Evolutionary conservation across 2,888 invertebrate species (phyloP), one percentile per base, ranked within the genome.

Genomic region (Boloria euphrosyne): DNA sequence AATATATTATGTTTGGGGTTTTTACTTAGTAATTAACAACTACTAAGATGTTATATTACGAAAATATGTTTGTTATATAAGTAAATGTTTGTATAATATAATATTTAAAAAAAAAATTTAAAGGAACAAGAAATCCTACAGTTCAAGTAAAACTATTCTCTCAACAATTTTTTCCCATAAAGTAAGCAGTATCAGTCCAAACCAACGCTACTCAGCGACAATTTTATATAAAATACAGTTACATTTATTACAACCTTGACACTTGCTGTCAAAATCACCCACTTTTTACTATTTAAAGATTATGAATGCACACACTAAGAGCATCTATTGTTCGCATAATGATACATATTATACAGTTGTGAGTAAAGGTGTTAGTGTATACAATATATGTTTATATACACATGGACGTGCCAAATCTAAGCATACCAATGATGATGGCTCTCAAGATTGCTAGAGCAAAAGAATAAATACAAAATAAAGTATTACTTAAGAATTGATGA

Each of bases 251-350:
- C 4, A 66, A 66, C 66, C 66, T 66, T 66, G 66, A 66, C 66
- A 62, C 27, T 57, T 57, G 46, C 46, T 22, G 31, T 46, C 49
- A 38, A 49, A 53, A 65, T 44, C 38, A 52, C 51, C 55, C 61
- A 50, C 22, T 65, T 67, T 61, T 66, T 53, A 61, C 63, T 64
- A 66, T 51, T 67, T 53, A 61, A 59, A 46, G 44, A 65, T 67
- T 65, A 62, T 60, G 57, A 53, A 63, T 57, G 65, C 66, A 58
- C 67, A 65, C 59, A 46, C 16, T 67, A 71, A 71, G 55, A 52
- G 62, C 38, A 16, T 14, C 59, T 49, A 65, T 69, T 67, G 71
- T 68, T 69, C 51, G 52, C 62, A n/a, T 65, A 60, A 66, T 66
- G 53, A 66, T 62, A 51, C 3, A 47, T 52, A 50, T 62, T 51